phyloP scores from a whole-genome alignment of 2,113 vertebrate genomes.

The Hucho hucho region DNA sequence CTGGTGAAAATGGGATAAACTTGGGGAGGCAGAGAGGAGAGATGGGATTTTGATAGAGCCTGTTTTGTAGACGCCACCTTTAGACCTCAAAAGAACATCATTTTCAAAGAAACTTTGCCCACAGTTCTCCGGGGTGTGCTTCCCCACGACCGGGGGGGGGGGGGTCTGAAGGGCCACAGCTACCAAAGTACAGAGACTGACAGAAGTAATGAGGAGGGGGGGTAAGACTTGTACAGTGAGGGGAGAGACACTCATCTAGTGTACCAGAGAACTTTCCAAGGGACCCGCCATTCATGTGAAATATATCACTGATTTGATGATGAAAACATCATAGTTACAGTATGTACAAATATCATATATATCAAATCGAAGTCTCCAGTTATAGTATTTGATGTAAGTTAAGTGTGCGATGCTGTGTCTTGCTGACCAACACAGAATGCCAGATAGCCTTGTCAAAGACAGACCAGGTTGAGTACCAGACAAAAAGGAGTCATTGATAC shows the following conservation, averaged over 20 bases:
- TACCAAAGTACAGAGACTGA: not conserved
- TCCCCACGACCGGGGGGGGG: no score
- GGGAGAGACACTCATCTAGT: no score
- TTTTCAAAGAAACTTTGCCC: conserved; percentile 19
- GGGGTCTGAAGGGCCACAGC: not conserved
- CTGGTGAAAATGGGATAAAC: conserved; percentile 24
- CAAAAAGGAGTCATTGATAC: not conserved
- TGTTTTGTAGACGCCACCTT: conserved; percentile 9
- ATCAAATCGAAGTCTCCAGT: not conserved
- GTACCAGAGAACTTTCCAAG: no score
- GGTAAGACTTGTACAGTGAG: no score
- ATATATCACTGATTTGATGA: not conserved
- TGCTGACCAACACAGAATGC: not conserved
- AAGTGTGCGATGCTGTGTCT: not conserved
- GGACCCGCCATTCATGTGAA: not conserved
- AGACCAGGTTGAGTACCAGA: not conserved
- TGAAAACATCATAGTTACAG: not conserved
- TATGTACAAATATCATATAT: not conserved
- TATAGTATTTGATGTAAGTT: not conserved
- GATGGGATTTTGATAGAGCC: conserved; percentile 35
- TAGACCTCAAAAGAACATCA: conserved; percentile 11
- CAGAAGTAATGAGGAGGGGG: not conserved
- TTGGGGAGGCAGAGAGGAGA: conserved; percentile 15
- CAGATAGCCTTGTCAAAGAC: not conserved
- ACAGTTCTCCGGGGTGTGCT: conserved; percentile 2